Evolutionary conservation across 1,140 invertebrate species (phyloP), one percentile per base, ranked within the genome.

Genomic region (Drosophila saltans): DNA sequence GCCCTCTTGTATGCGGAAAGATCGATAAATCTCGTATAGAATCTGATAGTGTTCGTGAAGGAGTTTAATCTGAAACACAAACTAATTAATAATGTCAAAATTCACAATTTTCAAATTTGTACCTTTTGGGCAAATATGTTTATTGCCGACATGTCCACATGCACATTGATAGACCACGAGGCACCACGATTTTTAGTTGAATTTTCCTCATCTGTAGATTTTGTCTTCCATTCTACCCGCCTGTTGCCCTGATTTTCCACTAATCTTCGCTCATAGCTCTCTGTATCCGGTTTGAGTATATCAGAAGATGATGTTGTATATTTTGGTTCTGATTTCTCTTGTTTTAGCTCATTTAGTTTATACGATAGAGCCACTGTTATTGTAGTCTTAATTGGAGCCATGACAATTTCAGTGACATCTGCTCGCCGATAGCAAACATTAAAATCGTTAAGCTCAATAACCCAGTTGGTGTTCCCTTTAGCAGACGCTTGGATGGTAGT

Each of bases 371-470:
- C 89, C 40, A 91, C 33, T 1, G 95, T 95, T 10, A 94, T 93
- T 58, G 93, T 95, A 2, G 94, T 93, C 7, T 94, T 93, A 0
- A 95, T 88, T 21, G 94, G 94, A 69, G 93, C 69, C 2, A 91
- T 7, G 10, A 91, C 64, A 33, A 68, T 58, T 1, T 83, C 77
- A 0, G 45, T 57, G 1, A 63, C 52, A 5, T 36, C 11, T 0
- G 28, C 71, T 16, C 43, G 41, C 7, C 72, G 64, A 41, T 72
- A 70, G 28, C 65, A 70, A 26, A 91, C 73, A 52, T 52, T 67
- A 1, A 91, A 78, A 21, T 86, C 80, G 5, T 41, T 66, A 1
- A 91, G 28, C 10, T 89, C 76, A 10, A 89, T 77, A 1, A 85
- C 65, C 84, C 80, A 92, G 24, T 89, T 89, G 7, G 66, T 58